Conservation (phyloP, 2,797 vertebrate species). For the Gobionotothen gibberifrons region DNA sequence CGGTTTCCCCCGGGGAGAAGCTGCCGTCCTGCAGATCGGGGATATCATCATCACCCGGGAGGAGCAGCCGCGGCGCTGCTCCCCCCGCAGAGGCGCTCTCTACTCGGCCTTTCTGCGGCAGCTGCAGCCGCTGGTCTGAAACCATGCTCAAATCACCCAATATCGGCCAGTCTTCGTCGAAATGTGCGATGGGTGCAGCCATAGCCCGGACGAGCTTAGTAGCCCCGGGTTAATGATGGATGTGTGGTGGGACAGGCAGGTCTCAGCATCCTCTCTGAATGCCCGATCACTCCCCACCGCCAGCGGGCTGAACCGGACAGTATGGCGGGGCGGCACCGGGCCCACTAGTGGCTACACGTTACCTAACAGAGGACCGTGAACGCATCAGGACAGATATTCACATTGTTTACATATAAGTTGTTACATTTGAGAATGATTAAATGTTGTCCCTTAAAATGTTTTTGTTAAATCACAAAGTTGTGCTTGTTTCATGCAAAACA, state of each 20-base stretch:
- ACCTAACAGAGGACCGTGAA: no score
- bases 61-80: constrained; percentile 30
- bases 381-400: no score
- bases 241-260: constrained; percentile 45
- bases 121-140: constrained; percentile 45
- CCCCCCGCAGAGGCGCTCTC: constrained; percentile 70
- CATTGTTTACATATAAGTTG: no score
- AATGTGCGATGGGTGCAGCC: constrained; percentile 79
- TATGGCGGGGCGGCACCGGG: constrained; percentile 35
- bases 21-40: constrained; percentile 45
- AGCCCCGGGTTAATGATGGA: constrained; percentile 43
- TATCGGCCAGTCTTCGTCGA: constrained; percentile 88
- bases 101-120: constrained; percentile 60
- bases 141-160: constrained; percentile 79
- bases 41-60: constrained; percentile 38
- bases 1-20: constrained; percentile 42
- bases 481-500: not conserved
- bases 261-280: constrained; percentile 68
- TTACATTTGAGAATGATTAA: no score
- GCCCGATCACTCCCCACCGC: constrained; percentile 29
- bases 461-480: rapidly evolving
- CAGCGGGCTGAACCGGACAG: constrained; percentile 30
- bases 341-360: constrained; percentile 40
- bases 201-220: constrained; percentile 62
- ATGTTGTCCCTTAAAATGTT: no score